These are phyloP conservation scores for Acanthosepion pharaonis DNA, from an alignment of 2,888 invertebrate genomes.

Conservation along the genomic window DNA sequence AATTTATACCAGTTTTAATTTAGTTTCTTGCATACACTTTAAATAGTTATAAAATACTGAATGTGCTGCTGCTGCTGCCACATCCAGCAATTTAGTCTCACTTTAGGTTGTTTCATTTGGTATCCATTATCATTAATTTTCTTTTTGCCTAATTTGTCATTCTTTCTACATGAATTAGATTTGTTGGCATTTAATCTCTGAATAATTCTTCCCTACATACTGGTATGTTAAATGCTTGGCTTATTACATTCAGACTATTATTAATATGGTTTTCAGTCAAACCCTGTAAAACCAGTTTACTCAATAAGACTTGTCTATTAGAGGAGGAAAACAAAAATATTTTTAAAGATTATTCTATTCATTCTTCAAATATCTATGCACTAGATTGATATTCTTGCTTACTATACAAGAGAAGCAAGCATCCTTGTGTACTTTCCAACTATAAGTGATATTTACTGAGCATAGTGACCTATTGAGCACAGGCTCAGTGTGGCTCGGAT, in stretches of 20 bases:
- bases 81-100: not conserved
- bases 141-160: conserved; percentile 34
- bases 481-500: no score
- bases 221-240: not conserved
- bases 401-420: no score
- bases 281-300: not conserved
- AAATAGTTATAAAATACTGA: not conserved
- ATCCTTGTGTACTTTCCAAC: no score
- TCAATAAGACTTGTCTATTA: not conserved
- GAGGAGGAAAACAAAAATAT: not conserved
- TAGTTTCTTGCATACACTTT: not conserved
- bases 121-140: not conserved
- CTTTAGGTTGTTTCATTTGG: not conserved
- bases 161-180: not conserved
- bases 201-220: not conserved
- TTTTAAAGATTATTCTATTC: not conserved
- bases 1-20: not conserved
- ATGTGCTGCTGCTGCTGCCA: not conserved
- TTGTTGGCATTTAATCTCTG: not conserved
- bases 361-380: not conserved
- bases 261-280: not conserved
- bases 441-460: no score
- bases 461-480: no score
- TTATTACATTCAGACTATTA: conserved; percentile 1
- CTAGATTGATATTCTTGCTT: no score